Conservation (phyloP, 2,888 invertebrate genomes). For the Mesochorus sp. region DNA sequence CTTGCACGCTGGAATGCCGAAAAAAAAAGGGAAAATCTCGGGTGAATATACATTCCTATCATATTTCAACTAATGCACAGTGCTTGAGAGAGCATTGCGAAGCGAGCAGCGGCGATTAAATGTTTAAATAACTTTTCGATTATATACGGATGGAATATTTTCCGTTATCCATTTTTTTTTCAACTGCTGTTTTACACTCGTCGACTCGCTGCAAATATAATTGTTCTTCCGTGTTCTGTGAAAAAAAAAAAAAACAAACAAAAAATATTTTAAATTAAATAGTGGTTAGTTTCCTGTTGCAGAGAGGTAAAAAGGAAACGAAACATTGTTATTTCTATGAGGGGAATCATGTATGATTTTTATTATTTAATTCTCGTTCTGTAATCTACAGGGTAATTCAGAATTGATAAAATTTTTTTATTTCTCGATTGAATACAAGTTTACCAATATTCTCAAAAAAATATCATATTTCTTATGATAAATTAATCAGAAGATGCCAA, state of each 20-base stretch:
- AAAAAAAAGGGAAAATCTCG: too few relatives aligned
- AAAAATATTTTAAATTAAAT: neutral
- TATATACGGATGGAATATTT: constrained; percentile 32
- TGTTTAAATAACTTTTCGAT: constrained; percentile 43
- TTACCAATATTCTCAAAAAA: too few relatives aligned
- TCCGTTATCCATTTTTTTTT: constrained; percentile 9
- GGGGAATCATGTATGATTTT: too few relatives aligned
- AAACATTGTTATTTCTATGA: too few relatives aligned
- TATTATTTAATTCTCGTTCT: too few relatives aligned
- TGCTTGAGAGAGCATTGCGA: neutral
- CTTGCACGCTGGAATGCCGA: constrained; percentile 29
- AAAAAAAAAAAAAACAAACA: neutral
- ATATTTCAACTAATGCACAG: constrained; percentile 48
- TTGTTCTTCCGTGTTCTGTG: neutral
- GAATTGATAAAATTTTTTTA: too few relatives aligned
- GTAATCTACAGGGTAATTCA: too few relatives aligned
- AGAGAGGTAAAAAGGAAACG: too few relatives aligned
- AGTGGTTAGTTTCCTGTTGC: too few relatives aligned
- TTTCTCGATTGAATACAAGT: too few relatives aligned
- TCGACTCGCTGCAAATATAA: neutral
- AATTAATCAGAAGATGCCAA: too few relatives aligned
- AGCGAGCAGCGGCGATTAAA: constrained; percentile 24
- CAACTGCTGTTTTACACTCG: constrained; percentile 38
- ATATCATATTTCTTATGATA: too few relatives aligned
- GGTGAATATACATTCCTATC: constrained; percentile 53